Conservation (phyloP, 1,140 invertebrate genomes). For the Ceratosolen solmsi region DNA sequence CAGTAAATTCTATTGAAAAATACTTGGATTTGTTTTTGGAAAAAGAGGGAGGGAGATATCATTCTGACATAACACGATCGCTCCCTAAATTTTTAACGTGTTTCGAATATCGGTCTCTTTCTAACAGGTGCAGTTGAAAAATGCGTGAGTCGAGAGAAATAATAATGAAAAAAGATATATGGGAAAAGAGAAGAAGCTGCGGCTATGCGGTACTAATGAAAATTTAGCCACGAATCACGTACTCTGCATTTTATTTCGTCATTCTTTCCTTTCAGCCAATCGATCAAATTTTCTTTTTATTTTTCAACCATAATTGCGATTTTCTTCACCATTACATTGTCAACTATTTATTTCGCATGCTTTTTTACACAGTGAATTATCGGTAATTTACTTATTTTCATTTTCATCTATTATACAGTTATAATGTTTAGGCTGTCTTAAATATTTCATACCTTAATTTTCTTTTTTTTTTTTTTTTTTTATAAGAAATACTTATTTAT, state of each 20-base stretch:
- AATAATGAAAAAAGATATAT: slow-evolving; percentile 2
- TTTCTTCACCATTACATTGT: no score
- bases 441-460: no score
- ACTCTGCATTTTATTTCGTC: not conserved
- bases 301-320: no score
- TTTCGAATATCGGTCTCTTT: slow-evolving; percentile 26
- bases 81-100: slow-evolving; percentile 4
- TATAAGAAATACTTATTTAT: no score
- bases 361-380: no score
- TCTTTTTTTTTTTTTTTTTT: no score
- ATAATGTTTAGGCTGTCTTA: no score
- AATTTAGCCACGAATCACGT: slow-evolving; percentile 20
- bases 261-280: not conserved
- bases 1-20: slow-evolving; percentile 15
- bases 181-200: not conserved
- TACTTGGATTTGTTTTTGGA: not conserved
- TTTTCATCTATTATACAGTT: no score
- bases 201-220: not conserved
- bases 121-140: not conserved
- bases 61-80: not conserved
- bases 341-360: no score
- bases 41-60: not conserved
- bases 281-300: no score
- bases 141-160: not conserved
- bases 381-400: no score